Percentiles rank a stretch among this genome's conserved stretches.
Conservation (phyloP, 1,140 invertebrate species). For the Hydropsyche tenuis region DNA sequence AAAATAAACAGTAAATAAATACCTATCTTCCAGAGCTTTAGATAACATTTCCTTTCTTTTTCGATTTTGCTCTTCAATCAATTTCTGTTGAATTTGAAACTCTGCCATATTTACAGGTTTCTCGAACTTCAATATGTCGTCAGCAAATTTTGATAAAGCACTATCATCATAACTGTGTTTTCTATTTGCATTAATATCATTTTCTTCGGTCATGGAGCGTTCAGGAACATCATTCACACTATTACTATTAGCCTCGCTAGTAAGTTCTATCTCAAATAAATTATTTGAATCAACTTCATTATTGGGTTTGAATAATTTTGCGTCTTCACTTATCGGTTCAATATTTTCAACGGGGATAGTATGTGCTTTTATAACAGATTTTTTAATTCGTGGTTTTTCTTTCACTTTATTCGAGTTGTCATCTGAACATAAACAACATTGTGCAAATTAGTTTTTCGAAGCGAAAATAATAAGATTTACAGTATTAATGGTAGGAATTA, state of each 20-base stretch:
- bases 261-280: background rate
- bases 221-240: slow-evolving; percentile 13
- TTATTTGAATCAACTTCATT: slow-evolving; percentile 1
- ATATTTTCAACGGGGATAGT: slow-evolving; percentile 5
- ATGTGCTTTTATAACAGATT: background rate
- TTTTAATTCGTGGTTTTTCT: background rate
- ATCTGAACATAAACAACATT: slow-evolving; percentile 20
- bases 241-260: slow-evolving; percentile 1
- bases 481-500: no score
- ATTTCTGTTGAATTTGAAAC: slow-evolving; percentile 73
- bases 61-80: slow-evolving; percentile 80
- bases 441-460: background rate
- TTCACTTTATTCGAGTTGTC: background rate
- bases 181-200: slow-evolving; percentile 14
- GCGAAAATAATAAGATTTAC: no score
- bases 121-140: slow-evolving; percentile 55
- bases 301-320: slow-evolving; percentile 29
- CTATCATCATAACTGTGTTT: slow-evolving; percentile 51
- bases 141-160: slow-evolving; percentile 53
- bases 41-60: slow-evolving; percentile 73
- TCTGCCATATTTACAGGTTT: slow-evolving; percentile 65
- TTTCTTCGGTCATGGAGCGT: slow-evolving; percentile 29
- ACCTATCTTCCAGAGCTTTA: slow-evolving; percentile 76
- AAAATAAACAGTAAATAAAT: slow-evolving; percentile 17
- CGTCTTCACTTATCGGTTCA: slow-evolving; percentile 41